phyloP scores from a whole-genome alignment of 2,113 vertebrate genomes.

The Larimichthys crocea region DNA sequence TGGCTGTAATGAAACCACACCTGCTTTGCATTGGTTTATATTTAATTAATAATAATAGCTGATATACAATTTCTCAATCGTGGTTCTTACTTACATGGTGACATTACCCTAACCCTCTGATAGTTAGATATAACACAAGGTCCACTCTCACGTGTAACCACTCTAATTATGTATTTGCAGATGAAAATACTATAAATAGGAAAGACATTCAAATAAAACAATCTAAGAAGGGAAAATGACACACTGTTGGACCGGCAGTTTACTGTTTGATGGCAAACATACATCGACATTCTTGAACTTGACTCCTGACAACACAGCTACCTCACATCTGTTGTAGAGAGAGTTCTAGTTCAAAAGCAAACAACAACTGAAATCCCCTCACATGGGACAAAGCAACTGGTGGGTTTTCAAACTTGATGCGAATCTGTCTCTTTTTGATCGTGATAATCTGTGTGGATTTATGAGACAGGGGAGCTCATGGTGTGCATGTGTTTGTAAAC shows the following conservation, averaged over 20 bases:
- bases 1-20: too few relatives aligned
- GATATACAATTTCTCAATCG: too few relatives aligned
- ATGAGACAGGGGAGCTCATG: constrained; percentile 23
- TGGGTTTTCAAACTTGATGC: constrained; percentile 16
- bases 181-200: too few relatives aligned
- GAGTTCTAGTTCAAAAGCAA: not conserved
- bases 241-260: not conserved
- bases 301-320: not conserved
- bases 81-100: too few relatives aligned
- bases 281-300: not conserved
- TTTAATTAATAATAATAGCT: too few relatives aligned
- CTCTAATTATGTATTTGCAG: not conserved
- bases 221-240: not conserved
- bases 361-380: not conserved
- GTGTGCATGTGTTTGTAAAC: constrained; percentile 20
- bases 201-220: not conserved
- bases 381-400: not conserved
- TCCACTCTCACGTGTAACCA: not conserved
- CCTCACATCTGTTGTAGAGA: not conserved
- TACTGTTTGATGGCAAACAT: not conserved
- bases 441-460: constrained; percentile 52
- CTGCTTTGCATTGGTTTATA: too few relatives aligned
- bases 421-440: constrained; percentile 41
- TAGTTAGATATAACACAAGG: not conserved
- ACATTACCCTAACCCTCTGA: not conserved